Percentiles rank a stretch among this genome's conserved stretches.
phyloP scores from a whole-genome alignment of 1,140 invertebrate species.

The Rhopalosiphum maidis region DNA sequence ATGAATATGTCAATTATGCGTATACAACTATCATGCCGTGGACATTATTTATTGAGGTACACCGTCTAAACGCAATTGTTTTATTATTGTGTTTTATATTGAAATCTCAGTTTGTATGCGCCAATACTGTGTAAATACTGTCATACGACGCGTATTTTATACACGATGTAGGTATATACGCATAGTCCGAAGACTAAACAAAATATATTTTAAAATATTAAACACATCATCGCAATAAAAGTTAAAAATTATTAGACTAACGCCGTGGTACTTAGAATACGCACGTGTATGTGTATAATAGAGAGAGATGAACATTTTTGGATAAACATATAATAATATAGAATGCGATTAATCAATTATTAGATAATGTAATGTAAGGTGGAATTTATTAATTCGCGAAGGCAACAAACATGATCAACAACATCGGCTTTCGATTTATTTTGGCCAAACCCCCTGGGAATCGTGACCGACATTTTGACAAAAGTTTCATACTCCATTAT shows the following conservation, averaged over 20 bases:
- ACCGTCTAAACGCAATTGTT: not conserved
- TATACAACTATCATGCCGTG: not conserved
- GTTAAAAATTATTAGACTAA: not conserved
- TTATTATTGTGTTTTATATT: not conserved
- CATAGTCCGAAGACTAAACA: too few species aligned
- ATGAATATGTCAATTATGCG: conserved; percentile 17
- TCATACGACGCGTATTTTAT: too few species aligned
- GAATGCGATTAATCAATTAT: not conserved
- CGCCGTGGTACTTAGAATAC: not conserved
- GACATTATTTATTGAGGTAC: not conserved
- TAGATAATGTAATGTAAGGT: not conserved
- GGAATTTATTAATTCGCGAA: too few species aligned
- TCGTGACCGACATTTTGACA: not conserved
- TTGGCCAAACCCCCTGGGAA: not conserved
- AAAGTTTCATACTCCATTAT: not conserved
- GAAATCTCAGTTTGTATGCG: not conserved
- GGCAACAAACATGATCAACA: too few species aligned
- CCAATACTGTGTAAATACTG: not conserved
- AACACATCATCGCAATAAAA: not conserved
- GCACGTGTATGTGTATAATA: too few species aligned
- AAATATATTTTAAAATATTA: too few species aligned
- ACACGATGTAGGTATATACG: too few species aligned
- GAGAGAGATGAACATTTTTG: too few species aligned
- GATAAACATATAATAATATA: too few species aligned
- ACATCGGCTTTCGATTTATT: too few species aligned